Conservation (phyloP, 2,797 vertebrate species). For the Xenopus petersii region DNA sequence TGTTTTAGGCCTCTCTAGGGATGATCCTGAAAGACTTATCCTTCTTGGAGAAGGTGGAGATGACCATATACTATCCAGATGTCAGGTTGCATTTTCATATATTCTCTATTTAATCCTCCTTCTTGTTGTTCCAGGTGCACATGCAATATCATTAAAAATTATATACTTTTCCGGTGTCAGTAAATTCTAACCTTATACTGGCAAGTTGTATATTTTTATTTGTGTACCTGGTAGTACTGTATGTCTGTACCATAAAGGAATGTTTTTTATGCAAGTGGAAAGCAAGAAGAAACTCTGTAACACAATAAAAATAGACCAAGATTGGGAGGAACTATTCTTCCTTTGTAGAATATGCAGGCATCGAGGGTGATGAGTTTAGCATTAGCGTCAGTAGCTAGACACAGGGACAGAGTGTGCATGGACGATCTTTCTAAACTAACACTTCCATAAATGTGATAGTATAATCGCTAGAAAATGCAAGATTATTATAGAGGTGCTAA, state of each 20-base stretch:
- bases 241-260: neutral
- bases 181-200: slow-evolving; percentile 25
- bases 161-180: slow-evolving; percentile 31
- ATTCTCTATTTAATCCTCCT: slow-evolving; percentile 14
- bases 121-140: slow-evolving; percentile 46
- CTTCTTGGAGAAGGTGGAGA: slow-evolving; percentile 38
- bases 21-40: slow-evolving; percentile 18
- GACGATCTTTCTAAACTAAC: too few relatives aligned
- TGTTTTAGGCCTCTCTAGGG: slow-evolving; percentile 21
- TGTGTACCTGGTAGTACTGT: slow-evolving; percentile 21
- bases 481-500: too few relatives aligned
- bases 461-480: too few relatives aligned
- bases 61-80: slow-evolving; percentile 40
- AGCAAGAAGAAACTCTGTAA: too few relatives aligned
- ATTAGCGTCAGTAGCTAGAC: too few relatives aligned
- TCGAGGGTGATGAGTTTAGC: too few relatives aligned
- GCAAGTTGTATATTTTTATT: slow-evolving; percentile 40
- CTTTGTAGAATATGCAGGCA: too few relatives aligned
- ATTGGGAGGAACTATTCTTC: neutral
- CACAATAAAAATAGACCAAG: too few relatives aligned
- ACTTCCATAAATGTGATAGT: too few relatives aligned
- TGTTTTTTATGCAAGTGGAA: neutral
- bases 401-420: too few relatives aligned
- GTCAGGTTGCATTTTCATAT: slow-evolving; percentile 26
- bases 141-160: slow-evolving; percentile 24